Base-by-base conservation (phyloP, 2,797 vertebrate species). In the Melopsittacus undulatus region DNA sequence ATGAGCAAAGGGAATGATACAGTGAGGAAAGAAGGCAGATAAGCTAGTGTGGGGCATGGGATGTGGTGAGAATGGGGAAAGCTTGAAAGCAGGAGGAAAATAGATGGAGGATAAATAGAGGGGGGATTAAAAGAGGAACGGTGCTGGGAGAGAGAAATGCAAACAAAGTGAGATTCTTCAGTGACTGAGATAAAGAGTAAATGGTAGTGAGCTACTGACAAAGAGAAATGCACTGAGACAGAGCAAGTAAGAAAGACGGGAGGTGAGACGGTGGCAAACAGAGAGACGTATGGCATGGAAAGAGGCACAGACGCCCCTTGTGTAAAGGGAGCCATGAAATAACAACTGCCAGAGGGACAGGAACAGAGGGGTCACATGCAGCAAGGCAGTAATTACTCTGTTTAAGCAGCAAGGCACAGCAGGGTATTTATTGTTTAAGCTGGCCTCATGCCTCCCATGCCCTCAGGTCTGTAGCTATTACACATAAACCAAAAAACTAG, bases 351-450 rank as follows among this genome's bases (percentile, higher is more conserved):
- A 80, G 88, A 93, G 96, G 96, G 92, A 94, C 66, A 59, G 90
- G 68, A 95, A 94, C 93, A 93, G 59, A 74, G 88, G 90, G 93
- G 92, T 95, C 95, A 96, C 90, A 83, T 83, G 89, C 86, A 89
- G 79, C 73, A 67, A 80, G 90, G 85, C 85, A 97, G 87, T 84
- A 92, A 80, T 97, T 90, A 90, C 66, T 84, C 43, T 84, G 51
- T 94, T 94, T 96, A 96, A 94, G 96, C 70, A 95, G 92, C 57
- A 94, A 95, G 72, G 92, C 95, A 95, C 91, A 93, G 81, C 83
- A 93, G 92, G 87, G 80, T 96, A 72, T 92, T 92, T 93, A 95
- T 88, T 96, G 93, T 94, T 85, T 81, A 97, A 92, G 95, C 79
- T 97, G 97, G 92, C 84, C 83, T 84, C 83, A 75, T 85, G 91